phyloP scores from a whole-genome alignment of 2,113 vertebrate species.

The Nasalis larvatus region DNA sequence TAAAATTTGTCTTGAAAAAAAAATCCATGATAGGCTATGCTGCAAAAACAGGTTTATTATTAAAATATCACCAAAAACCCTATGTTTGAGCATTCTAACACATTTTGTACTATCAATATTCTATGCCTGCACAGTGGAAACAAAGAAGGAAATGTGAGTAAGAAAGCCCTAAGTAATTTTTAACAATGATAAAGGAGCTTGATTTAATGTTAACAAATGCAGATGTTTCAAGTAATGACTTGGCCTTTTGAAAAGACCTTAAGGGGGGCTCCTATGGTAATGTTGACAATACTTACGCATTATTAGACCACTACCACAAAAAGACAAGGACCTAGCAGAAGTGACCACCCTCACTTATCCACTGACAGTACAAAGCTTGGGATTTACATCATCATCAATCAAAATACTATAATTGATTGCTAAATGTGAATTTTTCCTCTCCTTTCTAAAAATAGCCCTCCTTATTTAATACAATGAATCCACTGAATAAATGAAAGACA shows the following conservation, averaged over 20 bases:
- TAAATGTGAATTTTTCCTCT: not conserved
- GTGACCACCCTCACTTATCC: not conserved
- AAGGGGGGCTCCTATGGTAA: not conserved
- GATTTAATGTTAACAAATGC: not conserved
- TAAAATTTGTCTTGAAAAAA: conserved; percentile 28
- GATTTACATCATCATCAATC: not conserved
- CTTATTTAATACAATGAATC: not conserved
- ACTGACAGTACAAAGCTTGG: not conserved
- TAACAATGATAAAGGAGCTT: not conserved
- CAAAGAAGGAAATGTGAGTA: not conserved
- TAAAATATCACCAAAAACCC: conserved; percentile 32
- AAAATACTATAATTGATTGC: not conserved
- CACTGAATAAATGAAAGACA: not conserved
- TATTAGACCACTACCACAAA: not conserved
- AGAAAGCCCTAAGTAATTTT: not conserved
- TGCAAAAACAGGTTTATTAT: conserved; percentile 19
- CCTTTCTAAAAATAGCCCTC: not conserved
- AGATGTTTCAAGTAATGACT: not conserved
- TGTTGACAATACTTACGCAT: not conserved
- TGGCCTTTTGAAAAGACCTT: not conserved
- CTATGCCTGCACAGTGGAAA: not conserved
- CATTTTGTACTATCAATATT: not conserved
- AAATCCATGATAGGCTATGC: not conserved
- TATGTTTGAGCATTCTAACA: not conserved
- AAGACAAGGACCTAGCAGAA: not conserved